These are phyloP conservation scores for Leptonema lineaticorne DNA, from an alignment of 1,140 invertebrate genomes.

Conservation along the genomic window DNA sequence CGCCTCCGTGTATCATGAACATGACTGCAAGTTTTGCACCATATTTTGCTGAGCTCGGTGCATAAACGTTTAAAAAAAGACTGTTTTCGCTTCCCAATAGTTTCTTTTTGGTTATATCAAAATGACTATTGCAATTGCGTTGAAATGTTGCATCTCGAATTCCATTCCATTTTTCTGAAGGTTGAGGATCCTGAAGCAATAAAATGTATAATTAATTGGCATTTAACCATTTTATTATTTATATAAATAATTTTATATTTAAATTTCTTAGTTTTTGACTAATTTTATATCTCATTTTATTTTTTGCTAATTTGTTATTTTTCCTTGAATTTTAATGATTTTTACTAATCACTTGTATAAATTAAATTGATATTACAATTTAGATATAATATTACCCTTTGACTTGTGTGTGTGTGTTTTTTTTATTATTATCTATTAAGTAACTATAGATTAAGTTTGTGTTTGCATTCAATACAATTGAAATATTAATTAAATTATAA, in stretches of 20 bases:
- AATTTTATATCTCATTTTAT: background rate
- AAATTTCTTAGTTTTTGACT: background rate
- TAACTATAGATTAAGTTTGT: no score
- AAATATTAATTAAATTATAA: no score
- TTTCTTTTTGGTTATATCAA: background rate
- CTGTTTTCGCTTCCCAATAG: constrained; percentile 16
- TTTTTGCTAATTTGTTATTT: background rate
- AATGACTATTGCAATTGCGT: background rate
- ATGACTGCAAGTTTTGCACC: constrained; percentile 62
- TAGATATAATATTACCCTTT: background rate
- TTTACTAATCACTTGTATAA: background rate
- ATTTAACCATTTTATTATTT: background rate
- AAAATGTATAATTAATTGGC: background rate
- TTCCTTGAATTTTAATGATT: background rate
- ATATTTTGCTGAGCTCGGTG: constrained; percentile 44
- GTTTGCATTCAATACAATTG: no score
- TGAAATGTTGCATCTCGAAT: constrained; percentile 10
- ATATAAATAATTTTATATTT: background rate
- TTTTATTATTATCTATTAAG: no score
- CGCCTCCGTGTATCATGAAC: constrained; percentile 65
- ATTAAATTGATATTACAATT: background rate
- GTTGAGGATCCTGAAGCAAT: constrained; percentile 15
- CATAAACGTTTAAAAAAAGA: constrained; percentile 17
- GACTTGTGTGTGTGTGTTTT: no score
- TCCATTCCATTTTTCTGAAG: constrained; percentile 15